These are phyloP conservation scores for Stenotaenia linearis DNA, from an alignment of 2,888 invertebrate genomes.

Conservation along the genomic window DNA sequence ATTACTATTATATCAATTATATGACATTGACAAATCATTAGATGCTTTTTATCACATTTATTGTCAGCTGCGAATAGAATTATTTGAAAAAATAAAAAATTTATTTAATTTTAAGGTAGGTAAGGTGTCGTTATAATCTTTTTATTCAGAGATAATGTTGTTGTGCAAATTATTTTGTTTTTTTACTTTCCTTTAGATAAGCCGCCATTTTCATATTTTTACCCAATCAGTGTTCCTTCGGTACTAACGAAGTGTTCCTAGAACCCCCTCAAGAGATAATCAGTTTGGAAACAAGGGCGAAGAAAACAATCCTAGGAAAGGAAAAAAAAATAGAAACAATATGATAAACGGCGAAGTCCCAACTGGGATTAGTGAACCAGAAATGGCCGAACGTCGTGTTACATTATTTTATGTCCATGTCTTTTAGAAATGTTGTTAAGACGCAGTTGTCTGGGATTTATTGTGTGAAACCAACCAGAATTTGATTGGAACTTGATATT, in stretches of 20 bases:
- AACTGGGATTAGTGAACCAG: not conserved
- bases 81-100: not conserved
- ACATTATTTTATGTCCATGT: too few relatives aligned
- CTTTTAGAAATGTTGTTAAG: too few relatives aligned
- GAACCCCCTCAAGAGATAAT: not conserved
- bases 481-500: too few relatives aligned
- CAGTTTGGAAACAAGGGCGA: not conserved
- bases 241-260: not conserved
- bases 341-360: not conserved
- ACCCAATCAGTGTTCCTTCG: not conserved
- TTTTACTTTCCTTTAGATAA: not conserved
- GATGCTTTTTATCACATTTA: not conserved
- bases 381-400: too few relatives aligned
- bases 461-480: too few relatives aligned
- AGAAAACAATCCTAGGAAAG: not conserved
- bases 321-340: not conserved
- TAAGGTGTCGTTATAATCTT: not conserved
- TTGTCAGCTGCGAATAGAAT: not conserved
- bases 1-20: not conserved
- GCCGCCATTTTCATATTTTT: not conserved
- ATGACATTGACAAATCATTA: not conserved
- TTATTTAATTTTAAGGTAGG: constrained; percentile 9
- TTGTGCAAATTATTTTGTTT: constrained; percentile 9
- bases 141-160: not conserved
- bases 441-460: too few relatives aligned